Conservation (phyloP, 2,888 invertebrate genomes). For the Lumbricus terrestris region DNA sequence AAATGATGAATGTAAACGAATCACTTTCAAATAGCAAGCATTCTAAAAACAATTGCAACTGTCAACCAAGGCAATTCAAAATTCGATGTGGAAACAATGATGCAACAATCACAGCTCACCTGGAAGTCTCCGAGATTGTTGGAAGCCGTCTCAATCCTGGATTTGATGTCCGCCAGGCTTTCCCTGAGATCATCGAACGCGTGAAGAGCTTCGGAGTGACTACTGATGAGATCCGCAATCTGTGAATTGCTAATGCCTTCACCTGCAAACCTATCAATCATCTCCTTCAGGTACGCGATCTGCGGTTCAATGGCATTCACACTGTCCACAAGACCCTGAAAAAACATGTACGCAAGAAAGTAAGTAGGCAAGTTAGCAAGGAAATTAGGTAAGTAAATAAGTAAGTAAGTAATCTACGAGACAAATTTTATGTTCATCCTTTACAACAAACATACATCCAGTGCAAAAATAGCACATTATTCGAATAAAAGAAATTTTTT, state of each 20-base stretch:
- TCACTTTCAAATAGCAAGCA: too few relatives aligned
- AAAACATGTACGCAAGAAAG: not conserved
- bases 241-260: constrained; percentile 74
- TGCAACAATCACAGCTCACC: too few relatives aligned
- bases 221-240: constrained; percentile 62
- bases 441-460: too few relatives aligned
- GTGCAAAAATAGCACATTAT: too few relatives aligned
- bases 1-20: too few relatives aligned
- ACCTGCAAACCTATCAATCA: constrained; percentile 72
- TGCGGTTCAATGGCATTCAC: constrained; percentile 76
- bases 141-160: constrained; percentile 58
- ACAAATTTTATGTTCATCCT: too few relatives aligned
- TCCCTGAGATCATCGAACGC: constrained; percentile 69
- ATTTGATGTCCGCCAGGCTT: constrained; percentile 44
- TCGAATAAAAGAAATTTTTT: too few relatives aligned
- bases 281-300: constrained; percentile 67
- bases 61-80: too few relatives aligned
- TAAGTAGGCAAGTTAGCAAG: too few relatives aligned
- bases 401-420: too few relatives aligned
- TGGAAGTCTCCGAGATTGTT: constrained; percentile 69
- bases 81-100: too few relatives aligned
- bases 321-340: constrained; percentile 71
- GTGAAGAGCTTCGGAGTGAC: constrained; percentile 64
- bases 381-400: too few relatives aligned
- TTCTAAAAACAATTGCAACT: not conserved